These are phyloP conservation scores for Trachurus trachurus DNA, from an alignment of 2,797 vertebrate species.

Conservation along the genomic window DNA sequence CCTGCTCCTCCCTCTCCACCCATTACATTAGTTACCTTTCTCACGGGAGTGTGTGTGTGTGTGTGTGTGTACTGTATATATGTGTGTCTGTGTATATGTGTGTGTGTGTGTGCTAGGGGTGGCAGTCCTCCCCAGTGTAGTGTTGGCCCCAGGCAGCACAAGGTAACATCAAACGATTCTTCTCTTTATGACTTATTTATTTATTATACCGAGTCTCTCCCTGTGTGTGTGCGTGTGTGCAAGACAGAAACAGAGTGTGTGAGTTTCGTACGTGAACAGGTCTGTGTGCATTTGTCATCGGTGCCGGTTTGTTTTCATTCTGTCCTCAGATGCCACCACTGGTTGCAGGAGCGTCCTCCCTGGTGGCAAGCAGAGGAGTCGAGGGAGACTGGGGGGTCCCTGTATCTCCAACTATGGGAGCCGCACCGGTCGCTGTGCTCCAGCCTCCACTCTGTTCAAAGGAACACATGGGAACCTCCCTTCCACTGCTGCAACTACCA, in stretches of 20 bases:
- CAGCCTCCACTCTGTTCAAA: slow-evolving; percentile 71
- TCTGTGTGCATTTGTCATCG: slow-evolving; percentile 68
- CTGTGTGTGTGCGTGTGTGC: slow-evolving; percentile 28
- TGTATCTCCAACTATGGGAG: slow-evolving; percentile 59
- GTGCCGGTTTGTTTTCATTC: slow-evolving; percentile 63
- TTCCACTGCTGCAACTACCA: slow-evolving; percentile 32
- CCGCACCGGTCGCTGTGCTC: slow-evolving; percentile 49
- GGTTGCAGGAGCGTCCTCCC: slow-evolving; percentile 60
- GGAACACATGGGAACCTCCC: slow-evolving; percentile 55
- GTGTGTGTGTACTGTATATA: not conserved
- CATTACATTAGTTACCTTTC: slow-evolving; percentile 58
- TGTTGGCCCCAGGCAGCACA: slow-evolving; percentile 84
- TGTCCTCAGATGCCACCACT: slow-evolving; percentile 59
- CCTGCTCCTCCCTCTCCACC: slow-evolving; percentile 53
- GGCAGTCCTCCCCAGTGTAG: slow-evolving; percentile 76
- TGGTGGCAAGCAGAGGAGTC: slow-evolving; percentile 54
- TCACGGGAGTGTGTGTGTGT: slow-evolving; percentile 18
- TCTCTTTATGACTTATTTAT: slow-evolving; percentile 84
- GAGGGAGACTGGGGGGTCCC: slow-evolving; percentile 55
- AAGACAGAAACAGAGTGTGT: slow-evolving; percentile 16
- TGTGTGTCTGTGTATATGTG: slow-evolving; percentile 21
- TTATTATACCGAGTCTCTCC: slow-evolving; percentile 55
- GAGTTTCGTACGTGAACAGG: slow-evolving; percentile 57
- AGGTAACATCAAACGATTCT: slow-evolving; percentile 85
- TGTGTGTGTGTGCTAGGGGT: slow-evolving; percentile 46